Evolutionary conservation across 1,140 invertebrate genomes (phyloP), one percentile per base, ranked within the genome.

Genomic region (Penaeus vannamei): DNA sequence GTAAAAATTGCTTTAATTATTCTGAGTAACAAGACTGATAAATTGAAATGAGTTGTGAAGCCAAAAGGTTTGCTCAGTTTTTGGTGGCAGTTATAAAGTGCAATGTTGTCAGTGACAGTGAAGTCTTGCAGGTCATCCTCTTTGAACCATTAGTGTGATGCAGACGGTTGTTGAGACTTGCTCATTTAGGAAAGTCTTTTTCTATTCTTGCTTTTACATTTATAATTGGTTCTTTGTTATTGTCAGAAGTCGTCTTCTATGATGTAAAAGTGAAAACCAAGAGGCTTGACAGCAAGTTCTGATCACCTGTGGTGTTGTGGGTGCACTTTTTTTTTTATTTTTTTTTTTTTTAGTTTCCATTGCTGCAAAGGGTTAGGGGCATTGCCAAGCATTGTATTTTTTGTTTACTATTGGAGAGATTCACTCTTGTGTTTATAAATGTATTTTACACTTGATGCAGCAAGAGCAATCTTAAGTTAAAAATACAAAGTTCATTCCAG

Each of bases 401-500:
- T 61, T 84, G 62, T 59, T 77, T 89, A 77, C 84, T 84, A 84
- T 88, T 64, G 69, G 53, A 53, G 53, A 53, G 53, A 53, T 53
- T 53, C 53, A 53, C 53, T 53, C 53, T 53, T 53, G 53, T 53
- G 53, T 53, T 53, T 61, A 36, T 62, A 23, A 23, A 26, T 26
- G 61, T 61, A 32, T 85, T 46, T 76, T 85, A 76, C 59, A n/a
- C 60, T 26, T 82, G 79, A 84, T 84, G 87, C 60, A 89, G 66
- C 81, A 89, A 83, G 87, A 79, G 26, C 83, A 64, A 29, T 89
- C 60, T 77, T 89, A 59, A 53, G 61, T 32, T 77, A 61, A 85
- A 64, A 59, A 61, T 89, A 84, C 83, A 76, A 83, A 88, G 82
- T 64, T 89, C 87, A 89, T 89, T 89, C 87, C 87, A 89, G 87